Conservation (phyloP, 2,113 vertebrate species). For the Pelecanus crispus region DNA sequence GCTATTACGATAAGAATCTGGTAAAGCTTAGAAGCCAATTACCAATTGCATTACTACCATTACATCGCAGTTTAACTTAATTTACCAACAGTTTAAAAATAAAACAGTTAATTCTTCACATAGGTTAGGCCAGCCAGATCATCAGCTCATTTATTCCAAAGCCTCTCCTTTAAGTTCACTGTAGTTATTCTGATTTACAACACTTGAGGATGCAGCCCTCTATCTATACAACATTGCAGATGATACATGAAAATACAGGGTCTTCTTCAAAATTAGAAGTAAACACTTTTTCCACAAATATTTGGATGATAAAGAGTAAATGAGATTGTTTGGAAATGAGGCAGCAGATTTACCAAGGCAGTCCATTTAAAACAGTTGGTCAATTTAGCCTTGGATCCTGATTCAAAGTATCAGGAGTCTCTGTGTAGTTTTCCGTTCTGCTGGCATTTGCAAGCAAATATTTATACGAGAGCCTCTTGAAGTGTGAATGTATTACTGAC, state of each 20-base stretch:
- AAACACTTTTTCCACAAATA: background rate
- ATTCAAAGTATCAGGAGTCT: background rate
- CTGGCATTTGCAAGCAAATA: slow-evolving; percentile 52
- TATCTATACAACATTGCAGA: background rate
- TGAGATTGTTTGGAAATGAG: background rate
- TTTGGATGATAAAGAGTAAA: background rate
- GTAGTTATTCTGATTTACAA: background rate
- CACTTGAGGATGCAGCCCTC: background rate
- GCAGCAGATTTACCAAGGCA: background rate
- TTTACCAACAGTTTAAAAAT: slow-evolving; percentile 26
- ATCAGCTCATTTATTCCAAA: background rate
- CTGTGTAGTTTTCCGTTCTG: slow-evolving; percentile 23
- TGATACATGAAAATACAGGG: background rate
- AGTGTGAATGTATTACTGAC: slow-evolving; percentile 36
- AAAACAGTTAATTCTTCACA: background rate
- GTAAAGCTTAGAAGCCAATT: slow-evolving; percentile 22
- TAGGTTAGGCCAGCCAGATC: background rate
- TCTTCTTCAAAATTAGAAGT: background rate
- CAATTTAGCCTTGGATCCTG: background rate
- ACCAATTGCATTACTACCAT: background rate
- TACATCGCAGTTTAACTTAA: slow-evolving; percentile 5
- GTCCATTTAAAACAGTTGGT: background rate
- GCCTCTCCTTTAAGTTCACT: background rate
- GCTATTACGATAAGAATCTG: background rate
- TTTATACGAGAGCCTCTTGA: slow-evolving; percentile 21